Conservation (phyloP, 1,140 invertebrate species). For the Pseudomyrmex sp. region DNA sequence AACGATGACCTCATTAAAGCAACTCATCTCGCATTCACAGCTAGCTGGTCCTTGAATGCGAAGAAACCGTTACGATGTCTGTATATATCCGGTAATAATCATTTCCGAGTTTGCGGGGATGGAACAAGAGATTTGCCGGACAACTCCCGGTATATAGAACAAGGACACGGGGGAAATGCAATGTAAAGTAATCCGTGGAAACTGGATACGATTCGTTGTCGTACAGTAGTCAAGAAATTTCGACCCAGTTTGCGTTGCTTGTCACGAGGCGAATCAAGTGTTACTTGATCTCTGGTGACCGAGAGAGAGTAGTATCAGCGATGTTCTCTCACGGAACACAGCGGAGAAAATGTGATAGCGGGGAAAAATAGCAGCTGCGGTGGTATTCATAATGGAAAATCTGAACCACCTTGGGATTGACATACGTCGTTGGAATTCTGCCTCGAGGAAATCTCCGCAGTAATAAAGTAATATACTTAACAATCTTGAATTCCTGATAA, state of each 20-base stretch:
- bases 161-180: not conserved
- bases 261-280: not conserved
- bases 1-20: constrained; percentile 33
- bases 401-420: not conserved
- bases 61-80: not conserved
- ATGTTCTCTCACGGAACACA: constrained; percentile 13
- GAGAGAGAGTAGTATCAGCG: not conserved
- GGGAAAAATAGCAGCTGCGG: not conserved
- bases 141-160: not conserved
- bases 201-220: constrained; percentile 22
- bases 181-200: constrained; percentile 38
- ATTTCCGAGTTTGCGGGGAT: not conserved
- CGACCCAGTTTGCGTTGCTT: constrained; percentile 14
- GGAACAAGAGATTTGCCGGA: constrained; percentile 1
- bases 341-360: not conserved
- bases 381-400: constrained; percentile 15
- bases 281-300: constrained; percentile 18
- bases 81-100: constrained; percentile 17
- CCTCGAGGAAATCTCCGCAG: no score
- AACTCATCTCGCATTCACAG: constrained; percentile 22
- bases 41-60: not conserved
- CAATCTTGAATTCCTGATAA: no score
- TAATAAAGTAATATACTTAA: no score
- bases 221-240: constrained; percentile 36
- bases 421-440: no score